Evolutionary conservation across 2,888 invertebrate genomes (phyloP), one percentile per base, ranked within the genome.

Genomic region (Agrochola lota): DNA sequence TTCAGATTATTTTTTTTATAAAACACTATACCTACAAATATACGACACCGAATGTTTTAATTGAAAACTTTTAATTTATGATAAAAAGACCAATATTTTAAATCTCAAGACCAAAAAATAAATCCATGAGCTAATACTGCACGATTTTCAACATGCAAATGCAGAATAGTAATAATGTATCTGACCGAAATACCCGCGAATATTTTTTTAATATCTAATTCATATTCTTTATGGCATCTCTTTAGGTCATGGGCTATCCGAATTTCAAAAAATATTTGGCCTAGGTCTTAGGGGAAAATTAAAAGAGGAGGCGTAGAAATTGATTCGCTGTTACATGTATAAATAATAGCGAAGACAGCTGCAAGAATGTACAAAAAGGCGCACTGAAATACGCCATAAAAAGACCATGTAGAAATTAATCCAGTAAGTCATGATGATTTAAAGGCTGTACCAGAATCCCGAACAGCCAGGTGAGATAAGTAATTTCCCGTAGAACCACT

Each of bases 401-500:
- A 35, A 57, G 15, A 60, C 43, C 43, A 74, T 66, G 35, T 9
- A 49, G 62, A 63, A 77, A 78, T 83, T 79, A 87, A 83, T 80
- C 77, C 69, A 70, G 72, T 79, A 85, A 87, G 77, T 87, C 83
- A 85, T 80, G 77, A 85, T 87, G 80, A 88, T 87, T 88, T 88
- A 87, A 76, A 76, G 67, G 52, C 70, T 60, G 64, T 79, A 70
- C 78, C 55, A 78, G 80, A 82, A 88, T 85, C 76, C 83, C 64
- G 64, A 67, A 80, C 89, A 87, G 20, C 85, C 90, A 91, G 91
- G 92, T 91, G 88, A 89, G 92, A 90, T 92, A 86, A 84, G 93
- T 92, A 92, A 93, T 93, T 93, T 93, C 89, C 88, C 89, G 84
- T 90, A 83, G 90, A 91, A 90, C 92, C 91, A 90, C 91, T 88